Evolutionary conservation across 23 tunicate genomes (phyloP), one percentile per base, ranked within the genome.

Genomic region (Trididemnum clinides): DNA sequence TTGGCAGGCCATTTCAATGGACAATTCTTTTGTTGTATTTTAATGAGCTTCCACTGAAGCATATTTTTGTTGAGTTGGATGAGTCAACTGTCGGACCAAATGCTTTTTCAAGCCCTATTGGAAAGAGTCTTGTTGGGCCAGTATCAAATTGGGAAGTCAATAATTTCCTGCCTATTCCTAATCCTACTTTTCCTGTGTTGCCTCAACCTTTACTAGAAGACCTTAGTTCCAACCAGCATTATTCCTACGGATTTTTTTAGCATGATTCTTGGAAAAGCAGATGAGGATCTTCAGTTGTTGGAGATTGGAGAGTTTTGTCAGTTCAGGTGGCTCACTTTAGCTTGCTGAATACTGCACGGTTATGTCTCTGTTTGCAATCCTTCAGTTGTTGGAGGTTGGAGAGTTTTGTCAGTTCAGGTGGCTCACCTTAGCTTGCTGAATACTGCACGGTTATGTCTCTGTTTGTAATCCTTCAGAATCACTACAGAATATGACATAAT

Each of bases 171-270:
- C 71, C 73, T 33, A 58, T 82, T 23, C 25, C 51, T 7, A 82
- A 82, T 64, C 86, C 75, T 19, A 62, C 28, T 64, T 82, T 33
- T 32, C 77, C 86, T 1, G 26, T 31, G 5, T 18, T 73, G 25
- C 57, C 80, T 18, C 36, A 73, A 35, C 57, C 36, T 29, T 20
- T 82, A 64, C 51, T 82, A 26, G 34, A 64, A 23, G 77, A 82
- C 72, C 74, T 82, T 34, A 82, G 86, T 50, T 37, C 86, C 21
- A 51, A 82, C 74, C 86, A 64, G 64, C 22, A 64, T 26, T 82
- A 82, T 33, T 76, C 86, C 18, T 82, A 64, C 29, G 21, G 26
- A 64, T 64, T 82, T 19, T 82, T 76, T 63, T 58, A 54, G 71
- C 28, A 34, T 82, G 19, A 33, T 82, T 19, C 58, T 59, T 57